These are phyloP conservation scores for Poliocrania exsul DNA, from an alignment of 2,797 vertebrate species.

Conservation along the genomic window DNA sequence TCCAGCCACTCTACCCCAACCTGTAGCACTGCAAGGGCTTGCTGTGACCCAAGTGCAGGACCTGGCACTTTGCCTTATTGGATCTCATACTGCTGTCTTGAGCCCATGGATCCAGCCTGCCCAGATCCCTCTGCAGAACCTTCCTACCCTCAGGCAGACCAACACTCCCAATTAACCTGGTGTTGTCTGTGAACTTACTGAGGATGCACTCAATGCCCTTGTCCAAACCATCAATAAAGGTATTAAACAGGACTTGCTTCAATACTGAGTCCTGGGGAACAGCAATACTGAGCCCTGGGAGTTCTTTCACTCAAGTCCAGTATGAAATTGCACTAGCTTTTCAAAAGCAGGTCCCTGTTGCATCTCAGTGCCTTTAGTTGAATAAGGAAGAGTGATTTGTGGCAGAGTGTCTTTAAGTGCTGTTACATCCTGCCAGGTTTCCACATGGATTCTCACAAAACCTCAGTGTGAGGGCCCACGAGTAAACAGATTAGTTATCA, in stretches of 20 bases:
- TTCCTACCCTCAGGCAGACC: background rate
- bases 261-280: too few relatives aligned
- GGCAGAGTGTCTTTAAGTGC: background rate
- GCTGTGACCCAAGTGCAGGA: background rate
- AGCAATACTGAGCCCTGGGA: background rate
- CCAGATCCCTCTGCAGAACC: background rate
- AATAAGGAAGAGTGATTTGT: background rate
- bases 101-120: background rate
- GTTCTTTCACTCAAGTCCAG: background rate
- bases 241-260: background rate
- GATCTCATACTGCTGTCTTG: background rate
- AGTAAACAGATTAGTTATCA: background rate
- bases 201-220: background rate
- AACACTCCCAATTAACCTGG: background rate
- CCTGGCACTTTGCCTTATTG: fast-evolving
- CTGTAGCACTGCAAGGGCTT: background rate
- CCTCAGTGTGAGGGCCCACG: background rate
- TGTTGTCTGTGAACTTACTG: background rate
- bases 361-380: background rate
- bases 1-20: background rate
- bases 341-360: background rate
- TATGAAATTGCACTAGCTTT: background rate
- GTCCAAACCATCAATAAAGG: background rate
- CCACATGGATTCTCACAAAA: background rate
- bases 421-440: background rate